phyloP scores from a whole-genome alignment of 2,888 invertebrate genomes.

The Graphium colonna region DNA sequence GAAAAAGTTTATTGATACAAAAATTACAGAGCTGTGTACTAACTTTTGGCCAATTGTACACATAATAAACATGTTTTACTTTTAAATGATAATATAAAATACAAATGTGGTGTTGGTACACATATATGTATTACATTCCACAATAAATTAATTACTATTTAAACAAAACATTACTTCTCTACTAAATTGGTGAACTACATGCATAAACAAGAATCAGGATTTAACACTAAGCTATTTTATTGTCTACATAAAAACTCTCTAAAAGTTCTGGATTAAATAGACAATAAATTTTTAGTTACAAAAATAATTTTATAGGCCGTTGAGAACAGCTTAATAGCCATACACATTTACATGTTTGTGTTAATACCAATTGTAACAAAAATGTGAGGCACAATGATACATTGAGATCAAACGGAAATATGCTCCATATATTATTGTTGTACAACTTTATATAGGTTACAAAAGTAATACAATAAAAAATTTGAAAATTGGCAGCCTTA shows the following conservation, averaged over 20 bases:
- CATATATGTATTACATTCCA: background rate
- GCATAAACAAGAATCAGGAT: slow-evolving; percentile 8
- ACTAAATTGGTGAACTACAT: background rate
- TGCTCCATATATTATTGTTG: background rate
- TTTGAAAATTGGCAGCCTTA: slow-evolving; percentile 1
- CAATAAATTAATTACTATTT: slow-evolving; percentile 17
- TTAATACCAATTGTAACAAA: slow-evolving; percentile 9
- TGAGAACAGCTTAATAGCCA: slow-evolving; percentile 46
- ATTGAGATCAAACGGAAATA: slow-evolving; percentile 2
- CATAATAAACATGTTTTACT: slow-evolving; percentile 9
- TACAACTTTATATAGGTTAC: background rate
- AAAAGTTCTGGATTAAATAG: slow-evolving; percentile 4
- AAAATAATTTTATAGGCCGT: slow-evolving; percentile 57
- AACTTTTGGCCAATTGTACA: slow-evolving; percentile 29
- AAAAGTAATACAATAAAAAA: background rate
- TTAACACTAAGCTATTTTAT: slow-evolving; percentile 20
- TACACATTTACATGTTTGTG: slow-evolving; percentile 22
- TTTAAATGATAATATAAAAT: slow-evolving; percentile 11
- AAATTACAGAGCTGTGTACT: slow-evolving; percentile 30
- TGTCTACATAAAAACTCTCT: slow-evolving; percentile 23
- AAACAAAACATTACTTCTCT: no score
- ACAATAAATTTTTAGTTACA: slow-evolving; percentile 34
- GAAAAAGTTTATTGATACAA: slow-evolving; percentile 33
- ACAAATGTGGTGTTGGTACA: slow-evolving; percentile 9
- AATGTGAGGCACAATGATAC: background rate